These are phyloP conservation scores for Epicampocera succincta DNA, from an alignment of 2,888 invertebrate genomes.

Conservation along the genomic window DNA sequence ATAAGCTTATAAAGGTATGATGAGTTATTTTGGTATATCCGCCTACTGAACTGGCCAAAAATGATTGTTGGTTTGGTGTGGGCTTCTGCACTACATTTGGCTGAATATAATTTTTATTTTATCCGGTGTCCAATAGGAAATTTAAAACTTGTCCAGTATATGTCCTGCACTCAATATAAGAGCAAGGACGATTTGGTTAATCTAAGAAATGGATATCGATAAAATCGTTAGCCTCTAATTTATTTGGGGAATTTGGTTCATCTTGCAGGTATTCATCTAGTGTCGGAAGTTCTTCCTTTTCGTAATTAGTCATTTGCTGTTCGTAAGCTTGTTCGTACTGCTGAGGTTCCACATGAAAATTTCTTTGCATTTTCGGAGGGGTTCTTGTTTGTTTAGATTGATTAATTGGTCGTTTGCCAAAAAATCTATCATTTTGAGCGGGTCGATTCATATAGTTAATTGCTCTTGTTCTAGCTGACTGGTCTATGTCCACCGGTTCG, in stretches of 20 bases:
- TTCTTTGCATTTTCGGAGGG: too few species aligned
- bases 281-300: constrained; percentile 7
- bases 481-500: too few species aligned
- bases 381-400: too few species aligned
- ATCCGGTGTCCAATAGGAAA: constrained; percentile 28
- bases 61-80: constrained; percentile 10
- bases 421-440: too few species aligned
- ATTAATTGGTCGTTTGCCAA: too few species aligned
- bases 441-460: too few species aligned
- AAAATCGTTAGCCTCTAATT: constrained; percentile 4
- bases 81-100: constrained; percentile 10
- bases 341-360: too few species aligned
- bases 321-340: background rate
- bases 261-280: too few species aligned
- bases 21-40: constrained; percentile 26
- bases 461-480: too few species aligned
- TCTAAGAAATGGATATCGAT: constrained; percentile 38
- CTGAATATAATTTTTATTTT: constrained; percentile 39
- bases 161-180: constrained; percentile 35
- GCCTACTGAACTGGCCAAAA: constrained; percentile 21
- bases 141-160: constrained; percentile 21
- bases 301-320: background rate
- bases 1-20: too few species aligned
- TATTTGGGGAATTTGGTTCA: background rate
- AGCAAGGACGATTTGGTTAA: constrained; percentile 37